Evolutionary conservation across 2,888 invertebrate genomes (phyloP), one percentile per base, ranked within the genome.

Genomic region (Pheosia tremula): DNA sequence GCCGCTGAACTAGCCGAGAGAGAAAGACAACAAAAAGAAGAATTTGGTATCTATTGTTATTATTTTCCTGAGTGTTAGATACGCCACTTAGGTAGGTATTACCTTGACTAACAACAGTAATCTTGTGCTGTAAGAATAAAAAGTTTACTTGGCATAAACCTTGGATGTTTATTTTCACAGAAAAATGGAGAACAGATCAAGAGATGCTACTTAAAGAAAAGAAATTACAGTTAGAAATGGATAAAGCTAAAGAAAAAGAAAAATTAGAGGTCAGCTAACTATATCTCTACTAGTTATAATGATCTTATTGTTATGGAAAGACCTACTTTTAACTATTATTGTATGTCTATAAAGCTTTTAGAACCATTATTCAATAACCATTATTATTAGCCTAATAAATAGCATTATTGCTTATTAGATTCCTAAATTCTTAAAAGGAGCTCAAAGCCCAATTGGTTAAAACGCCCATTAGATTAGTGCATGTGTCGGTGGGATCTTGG

Each of bases 1-100:
- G 93, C 97, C 3, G 94, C 95, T 58, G 96, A 96, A 64, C 85
- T 95, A 6, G 95, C 95, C 63, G 87, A 95, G 50, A 92, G 94
- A 10, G 95, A 95, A 24, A 94, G 95, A 3, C 85, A 66, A 10
- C 82, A 83, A 62, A 73, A 78, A 39, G 72, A 76, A 13, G 79
- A 86, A 43, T 68, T 88, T 3, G 90, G 91, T 89, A 24, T 24
- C 24, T 24, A 24, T 24, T 24, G 24, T 24, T 24, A 24, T 24
- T 24, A 24, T 24, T 24, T 24, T 24, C 24, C 24, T 24, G 24
- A 24, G 24, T 24, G 24, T 24, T 24, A 24, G 24, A 24, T 13
- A n/a, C 1, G 4, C 13, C 5, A 49, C 13, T 5, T 13, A 41
- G 41, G 8, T 49, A 24, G 24, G 24, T 24, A 24, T 24, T 24